phyloP scores from a whole-genome alignment of 2,797 vertebrate species.

The Hoplostethus mediterraneus region DNA sequence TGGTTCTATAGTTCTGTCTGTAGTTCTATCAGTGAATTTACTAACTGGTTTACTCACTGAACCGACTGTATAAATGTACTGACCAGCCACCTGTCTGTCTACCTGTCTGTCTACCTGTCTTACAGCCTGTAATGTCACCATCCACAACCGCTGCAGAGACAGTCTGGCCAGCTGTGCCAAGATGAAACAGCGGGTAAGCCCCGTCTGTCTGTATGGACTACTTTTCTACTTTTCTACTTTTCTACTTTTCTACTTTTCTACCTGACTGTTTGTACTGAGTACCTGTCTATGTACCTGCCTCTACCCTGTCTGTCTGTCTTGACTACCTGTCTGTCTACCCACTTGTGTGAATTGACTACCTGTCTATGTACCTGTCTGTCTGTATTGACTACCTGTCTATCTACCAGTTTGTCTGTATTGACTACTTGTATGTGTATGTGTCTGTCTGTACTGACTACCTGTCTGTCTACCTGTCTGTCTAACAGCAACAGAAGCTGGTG shows the following conservation, averaged over 20 bases:
- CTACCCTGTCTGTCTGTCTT: neutral
- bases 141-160: slow-evolving; percentile 96
- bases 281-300: neutral
- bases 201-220: neutral
- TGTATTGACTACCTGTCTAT: no score
- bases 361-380: no score
- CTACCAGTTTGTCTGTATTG: no score
- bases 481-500: slow-evolving; percentile 91
- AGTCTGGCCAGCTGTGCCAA: slow-evolving; percentile 93
- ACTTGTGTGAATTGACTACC: no score
- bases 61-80: no score
- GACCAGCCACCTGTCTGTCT: slow-evolving; percentile 7
- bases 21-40: neutral
- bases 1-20: neutral
- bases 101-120: slow-evolving; percentile 19
- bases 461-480: no score
- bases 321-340: no score
- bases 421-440: no score
- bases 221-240: neutral
- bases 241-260: neutral
- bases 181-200: slow-evolving; percentile 94
- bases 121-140: slow-evolving; percentile 93
- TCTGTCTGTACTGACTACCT: no score
- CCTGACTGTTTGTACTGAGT: slow-evolving; percentile 11
- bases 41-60: no score